A percentile compares a stretch with the other conserved stretches of the same genome.
Conservation (phyloP, 1,140 invertebrate genomes). For the Apis dorsata region DNA sequence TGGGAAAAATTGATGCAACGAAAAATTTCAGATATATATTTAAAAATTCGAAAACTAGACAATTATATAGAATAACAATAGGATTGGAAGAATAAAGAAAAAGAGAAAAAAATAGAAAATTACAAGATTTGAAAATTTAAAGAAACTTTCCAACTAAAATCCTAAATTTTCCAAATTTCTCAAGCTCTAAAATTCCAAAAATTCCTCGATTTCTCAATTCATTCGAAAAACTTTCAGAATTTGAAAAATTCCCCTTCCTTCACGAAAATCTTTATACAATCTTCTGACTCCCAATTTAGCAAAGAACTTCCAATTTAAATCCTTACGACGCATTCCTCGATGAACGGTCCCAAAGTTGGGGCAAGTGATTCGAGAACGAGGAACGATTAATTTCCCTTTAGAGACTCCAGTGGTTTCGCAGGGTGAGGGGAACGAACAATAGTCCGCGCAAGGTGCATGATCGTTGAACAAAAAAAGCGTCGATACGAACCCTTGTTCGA, state of each 20-base stretch:
- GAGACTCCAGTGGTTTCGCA: slow-evolving; percentile 1
- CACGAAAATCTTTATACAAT: too few species aligned
- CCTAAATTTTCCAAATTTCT: not conserved
- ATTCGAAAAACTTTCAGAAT: too few species aligned
- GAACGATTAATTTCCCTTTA: not conserved
- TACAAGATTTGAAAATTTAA: not conserved
- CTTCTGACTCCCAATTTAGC: too few species aligned
- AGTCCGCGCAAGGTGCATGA: not conserved
- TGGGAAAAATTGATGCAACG: too few species aligned
- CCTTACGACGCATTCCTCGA: too few species aligned
- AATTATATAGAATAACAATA: not conserved
- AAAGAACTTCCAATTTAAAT: not conserved
- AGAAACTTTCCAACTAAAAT: not conserved
- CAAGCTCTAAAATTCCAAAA: too few species aligned
- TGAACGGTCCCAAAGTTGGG: not conserved
- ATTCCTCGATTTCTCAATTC: too few species aligned
- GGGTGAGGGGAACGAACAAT: slow-evolving; percentile 14
- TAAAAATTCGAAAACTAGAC: not conserved
- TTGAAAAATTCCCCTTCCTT: too few species aligned
- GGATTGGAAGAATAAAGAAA: too few species aligned
- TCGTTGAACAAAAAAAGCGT: slow-evolving; percentile 26
- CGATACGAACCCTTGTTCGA: slow-evolving; percentile 28
- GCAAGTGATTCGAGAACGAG: not conserved
- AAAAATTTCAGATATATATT: not conserved
- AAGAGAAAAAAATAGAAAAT: not conserved